These are phyloP conservation scores for Falcaria lacertinaria DNA, from an alignment of 2,888 invertebrate species.

Conservation along the genomic window DNA sequence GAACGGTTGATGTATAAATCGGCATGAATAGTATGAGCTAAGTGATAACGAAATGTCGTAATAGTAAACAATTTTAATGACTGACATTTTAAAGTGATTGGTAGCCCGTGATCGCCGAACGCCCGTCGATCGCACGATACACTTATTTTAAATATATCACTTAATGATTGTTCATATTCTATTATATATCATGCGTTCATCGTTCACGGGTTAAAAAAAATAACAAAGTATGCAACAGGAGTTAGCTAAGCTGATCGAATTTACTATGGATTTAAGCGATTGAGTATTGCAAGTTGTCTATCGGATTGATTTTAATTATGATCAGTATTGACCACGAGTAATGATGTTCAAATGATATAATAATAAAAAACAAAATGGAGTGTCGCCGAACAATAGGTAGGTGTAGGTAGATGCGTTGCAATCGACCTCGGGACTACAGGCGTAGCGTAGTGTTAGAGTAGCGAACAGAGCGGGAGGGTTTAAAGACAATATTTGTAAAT, in stretches of 20 bases:
- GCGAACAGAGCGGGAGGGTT: conserved; percentile 79
- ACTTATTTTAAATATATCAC: conserved; percentile 27
- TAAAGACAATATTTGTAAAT: conserved; percentile 81
- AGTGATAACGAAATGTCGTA: conserved; percentile 31
- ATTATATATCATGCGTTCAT: conserved; percentile 43
- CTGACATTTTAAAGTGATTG: conserved; percentile 57
- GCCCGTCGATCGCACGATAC: conserved; percentile 23
- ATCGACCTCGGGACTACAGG: conserved; percentile 70
- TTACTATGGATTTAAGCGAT: conserved; percentile 77
- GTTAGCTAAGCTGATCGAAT: conserved; percentile 76
- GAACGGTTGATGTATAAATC: conserved; percentile 36
- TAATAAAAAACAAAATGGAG: too few species aligned
- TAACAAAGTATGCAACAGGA: conserved; percentile 50
- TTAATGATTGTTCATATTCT: conserved; percentile 22
- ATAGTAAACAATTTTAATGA: conserved; percentile 40
- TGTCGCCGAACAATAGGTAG: conserved; percentile 58
- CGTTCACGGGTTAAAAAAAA: conserved; percentile 50
- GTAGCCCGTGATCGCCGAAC: conserved; percentile 49
- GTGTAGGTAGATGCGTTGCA: conserved; percentile 67
- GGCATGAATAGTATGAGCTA: conserved; percentile 27
- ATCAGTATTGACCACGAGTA: conserved; percentile 60
- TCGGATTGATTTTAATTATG: conserved; percentile 59
- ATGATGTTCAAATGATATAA: conserved; percentile 62
- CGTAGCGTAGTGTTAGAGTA: conserved; percentile 74
- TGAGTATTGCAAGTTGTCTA: conserved; percentile 60